Evolutionary conservation across 1,140 invertebrate species (phyloP).

Genomic region (Drosophila asahinai): DNA sequence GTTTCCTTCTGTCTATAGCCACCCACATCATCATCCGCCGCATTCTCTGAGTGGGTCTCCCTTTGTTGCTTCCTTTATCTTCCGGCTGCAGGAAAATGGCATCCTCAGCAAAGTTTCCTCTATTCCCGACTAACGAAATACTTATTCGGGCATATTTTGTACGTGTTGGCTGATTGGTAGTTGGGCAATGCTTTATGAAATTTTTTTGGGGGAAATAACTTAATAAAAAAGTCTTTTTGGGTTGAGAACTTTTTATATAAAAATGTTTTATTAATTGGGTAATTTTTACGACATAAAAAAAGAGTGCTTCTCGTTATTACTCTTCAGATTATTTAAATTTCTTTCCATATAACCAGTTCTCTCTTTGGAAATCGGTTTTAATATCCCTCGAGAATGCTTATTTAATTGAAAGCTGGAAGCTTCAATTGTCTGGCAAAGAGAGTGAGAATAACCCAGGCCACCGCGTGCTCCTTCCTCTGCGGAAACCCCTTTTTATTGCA

Average conservation of each 20-base stretch:
- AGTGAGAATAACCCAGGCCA: slow-evolving; percentile 5
- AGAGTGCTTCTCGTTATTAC: not conserved
- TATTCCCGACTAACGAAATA: slow-evolving; percentile 18
- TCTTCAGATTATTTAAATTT: not conserved
- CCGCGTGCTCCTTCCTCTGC: not conserved
- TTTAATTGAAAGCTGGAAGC: slow-evolving; percentile 19
- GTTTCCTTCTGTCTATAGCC: slow-evolving; percentile 27
- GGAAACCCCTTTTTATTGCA: slow-evolving; percentile 24
- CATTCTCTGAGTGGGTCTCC: slow-evolving; percentile 8
- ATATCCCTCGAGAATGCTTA: not conserved
- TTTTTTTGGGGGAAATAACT: not conserved
- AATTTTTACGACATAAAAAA: not conserved
- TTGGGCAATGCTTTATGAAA: slow-evolving; percentile 4
- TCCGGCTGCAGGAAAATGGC: slow-evolving; percentile 19
- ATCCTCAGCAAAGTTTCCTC: slow-evolving; percentile 8
- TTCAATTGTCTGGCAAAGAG: slow-evolving; percentile 27
- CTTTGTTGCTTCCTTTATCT: slow-evolving; percentile 25
- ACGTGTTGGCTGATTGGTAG: slow-evolving; percentile 19
- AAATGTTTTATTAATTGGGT: not conserved
- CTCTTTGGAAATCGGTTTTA: slow-evolving; percentile 4
- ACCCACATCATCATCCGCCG: slow-evolving; percentile 15
- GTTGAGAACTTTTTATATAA: not conserved
- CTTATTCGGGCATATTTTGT: slow-evolving; percentile 9
- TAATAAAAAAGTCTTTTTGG: not conserved
- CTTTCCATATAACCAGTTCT: not conserved